phyloP scores from a whole-genome alignment of 2,113 vertebrate species.

The Hiodon tergisus region DNA sequence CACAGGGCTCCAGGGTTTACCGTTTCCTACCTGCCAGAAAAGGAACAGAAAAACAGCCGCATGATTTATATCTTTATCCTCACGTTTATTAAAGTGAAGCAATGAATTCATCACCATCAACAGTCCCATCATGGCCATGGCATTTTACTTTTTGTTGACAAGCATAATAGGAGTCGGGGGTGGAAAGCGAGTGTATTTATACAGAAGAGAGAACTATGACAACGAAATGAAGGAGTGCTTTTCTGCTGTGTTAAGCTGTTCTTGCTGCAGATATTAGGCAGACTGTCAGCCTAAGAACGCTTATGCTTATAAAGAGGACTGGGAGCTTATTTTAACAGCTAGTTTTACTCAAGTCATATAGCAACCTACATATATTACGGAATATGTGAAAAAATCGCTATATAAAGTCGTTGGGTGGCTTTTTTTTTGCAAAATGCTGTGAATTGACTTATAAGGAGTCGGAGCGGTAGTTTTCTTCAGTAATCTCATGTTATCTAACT shows the following conservation, averaged over 20 bases:
- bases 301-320: not conserved
- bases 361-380: not conserved
- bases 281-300: not conserved
- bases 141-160: constrained; percentile 9
- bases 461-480: constrained; percentile 10
- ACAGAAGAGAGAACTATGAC: constrained; percentile 1
- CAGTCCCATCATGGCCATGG: not conserved
- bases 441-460: constrained; percentile 14
- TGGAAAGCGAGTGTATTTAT: constrained; percentile 9
- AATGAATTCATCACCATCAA: constrained; percentile 13
- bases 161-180: not conserved
- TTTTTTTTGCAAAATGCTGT: not conserved
- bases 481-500: constrained; percentile 5
- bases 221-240: constrained; percentile 4
- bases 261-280: constrained; percentile 3
- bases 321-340: not conserved
- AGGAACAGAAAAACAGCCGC: constrained; percentile 1
- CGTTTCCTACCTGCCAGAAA: not conserved
- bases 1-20: not conserved
- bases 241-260: not conserved
- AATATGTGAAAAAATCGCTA: not conserved
- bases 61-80: constrained; percentile 14
- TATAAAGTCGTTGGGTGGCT: too few relatives aligned
- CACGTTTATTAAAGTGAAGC: constrained; percentile 3
- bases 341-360: constrained; percentile 4